Evolutionary conservation across 2,113 vertebrate species (phyloP), one percentile per base, ranked within the genome.

Genomic region (Malurus elegans): DNA sequence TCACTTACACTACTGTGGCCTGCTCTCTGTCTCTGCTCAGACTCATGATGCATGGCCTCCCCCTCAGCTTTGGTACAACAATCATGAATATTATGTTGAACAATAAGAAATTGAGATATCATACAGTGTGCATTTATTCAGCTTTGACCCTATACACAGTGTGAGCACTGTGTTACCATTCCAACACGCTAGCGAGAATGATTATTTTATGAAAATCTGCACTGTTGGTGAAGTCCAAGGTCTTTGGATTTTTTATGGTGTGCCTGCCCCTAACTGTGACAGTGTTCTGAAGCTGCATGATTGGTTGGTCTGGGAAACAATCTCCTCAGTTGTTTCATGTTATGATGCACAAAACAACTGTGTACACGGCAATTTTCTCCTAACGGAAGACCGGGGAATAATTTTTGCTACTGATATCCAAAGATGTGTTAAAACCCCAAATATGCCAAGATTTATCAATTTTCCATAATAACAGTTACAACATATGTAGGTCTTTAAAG

Each of bases 161-260:
- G 53, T 44, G 47, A 92, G 72, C 64, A 61, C 79, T 91, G 70
- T 71, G 65, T 48, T 47, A 56, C 64, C 65, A 65, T 74, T 83
- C 87, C 67, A 47, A 45, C 34, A 53, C 53, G 50, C 58, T 62
- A 85, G 56, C 9, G 76, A 86, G 80, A 95, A 92, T 57, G 34
- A 81, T 67, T 88, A 50, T 69, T 88, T 91, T 60, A 87, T 56
- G 81, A 89, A 86, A 95, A 89, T 91, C 51, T 67, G 79, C 42
- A 53, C 70, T 60, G 65, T 38, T 89, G 48, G 72, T 47, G 50
- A 88, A 85, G 85, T 72, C 61, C 80, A 86, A 79, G 61, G 29
- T 53, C 34, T 47, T 31, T 84, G 65, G 66, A 66, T 72, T 53
- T 86, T 86, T 76, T 50, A 84, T 60, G 44, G n/a, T 71, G 78